These are phyloP conservation scores for Leucophenga varia DNA, from an alignment of 1,140 invertebrate species.

Conservation along the genomic window DNA sequence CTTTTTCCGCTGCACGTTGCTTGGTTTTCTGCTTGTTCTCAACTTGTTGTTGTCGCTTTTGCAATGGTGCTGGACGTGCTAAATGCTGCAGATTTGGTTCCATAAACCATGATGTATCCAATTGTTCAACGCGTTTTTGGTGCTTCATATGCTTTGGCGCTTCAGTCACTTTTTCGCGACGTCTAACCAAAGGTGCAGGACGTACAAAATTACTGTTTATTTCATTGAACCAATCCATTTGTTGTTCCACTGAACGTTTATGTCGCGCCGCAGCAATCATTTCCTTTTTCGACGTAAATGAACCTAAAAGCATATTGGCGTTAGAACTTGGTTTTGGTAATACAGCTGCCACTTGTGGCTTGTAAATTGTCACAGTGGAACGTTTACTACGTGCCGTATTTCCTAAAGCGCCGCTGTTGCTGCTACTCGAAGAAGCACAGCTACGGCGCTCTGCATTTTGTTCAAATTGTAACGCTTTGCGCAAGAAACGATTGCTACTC, in stretches of 20 bases:
- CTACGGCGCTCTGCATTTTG: conserved; percentile 21
- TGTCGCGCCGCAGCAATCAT: conserved; percentile 11
- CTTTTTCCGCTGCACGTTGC: conserved; percentile 1
- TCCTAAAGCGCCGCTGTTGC: no score
- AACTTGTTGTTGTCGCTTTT: conserved; percentile 10
- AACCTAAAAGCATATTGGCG: conserved; percentile 11
- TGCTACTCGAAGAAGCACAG: conserved; percentile 7
- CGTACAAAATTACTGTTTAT: conserved; percentile 37
- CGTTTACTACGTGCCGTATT: conserved; percentile 28
- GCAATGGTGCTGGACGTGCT: conserved; percentile 20
- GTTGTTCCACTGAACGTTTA: conserved; percentile 36
- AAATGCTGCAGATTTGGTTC: conserved; percentile 23
- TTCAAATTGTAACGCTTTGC: conserved; percentile 46
- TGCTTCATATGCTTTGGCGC: neutral
- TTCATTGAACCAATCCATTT: conserved; percentile 46
- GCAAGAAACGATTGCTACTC: conserved; percentile 43
- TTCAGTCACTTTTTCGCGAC: conserved; percentile 16
- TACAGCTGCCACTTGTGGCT: conserved; percentile 18
- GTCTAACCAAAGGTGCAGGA: conserved; percentile 36
- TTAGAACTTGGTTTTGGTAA: conserved; percentile 8
- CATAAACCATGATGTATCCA: conserved; percentile 28
- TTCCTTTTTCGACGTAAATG: conserved; percentile 8
- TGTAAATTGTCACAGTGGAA: conserved; percentile 43
- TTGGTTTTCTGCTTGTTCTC: conserved; percentile 5
- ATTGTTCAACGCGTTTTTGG: conserved; percentile 12